Percentiles rank a stretch among this genome's conserved stretches.
These are phyloP conservation scores for Tholera decimalis DNA, from an alignment of 2,888 invertebrate genomes.

Conservation along the genomic window DNA sequence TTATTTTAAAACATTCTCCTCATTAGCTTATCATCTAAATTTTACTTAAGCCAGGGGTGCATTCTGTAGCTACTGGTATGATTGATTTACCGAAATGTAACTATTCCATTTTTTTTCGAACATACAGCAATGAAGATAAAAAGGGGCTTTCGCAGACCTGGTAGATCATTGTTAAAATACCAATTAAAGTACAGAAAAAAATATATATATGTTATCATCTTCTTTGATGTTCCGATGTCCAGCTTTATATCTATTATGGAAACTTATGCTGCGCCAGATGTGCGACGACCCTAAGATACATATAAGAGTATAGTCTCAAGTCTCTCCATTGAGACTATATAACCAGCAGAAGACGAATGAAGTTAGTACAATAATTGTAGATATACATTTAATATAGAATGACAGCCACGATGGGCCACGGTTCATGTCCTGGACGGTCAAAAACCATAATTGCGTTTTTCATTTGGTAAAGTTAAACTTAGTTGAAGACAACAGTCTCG, in stretches of 20 bases:
- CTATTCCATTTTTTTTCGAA: background rate
- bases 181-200: background rate
- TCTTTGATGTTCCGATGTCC: background rate
- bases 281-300: conserved; percentile 22
- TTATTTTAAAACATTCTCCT: background rate
- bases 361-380: conserved; percentile 49
- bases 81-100: background rate
- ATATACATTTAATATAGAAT: conserved; percentile 4
- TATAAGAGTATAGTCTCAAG: conserved; percentile 40
- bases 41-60: too few relatives aligned
- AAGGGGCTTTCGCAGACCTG: conserved; percentile 33
- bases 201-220: background rate
- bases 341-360: conserved; percentile 50
- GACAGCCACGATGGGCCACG: too few relatives aligned
- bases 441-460: too few relatives aligned
- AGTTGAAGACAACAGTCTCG: too few relatives aligned
- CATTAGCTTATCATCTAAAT: background rate
- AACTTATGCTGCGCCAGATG: conserved; percentile 11
- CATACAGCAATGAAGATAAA: conserved; percentile 6
- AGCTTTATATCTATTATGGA: conserved; percentile 23
- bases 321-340: conserved; percentile 44
- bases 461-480: too few relatives aligned
- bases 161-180: conserved; percentile 3
- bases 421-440: too few relatives aligned
- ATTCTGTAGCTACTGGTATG: too few relatives aligned